Evolutionary conservation across 2,888 invertebrate genomes (phyloP), one percentile per base, ranked within the genome.

Genomic region (Mythimna vitellina): DNA sequence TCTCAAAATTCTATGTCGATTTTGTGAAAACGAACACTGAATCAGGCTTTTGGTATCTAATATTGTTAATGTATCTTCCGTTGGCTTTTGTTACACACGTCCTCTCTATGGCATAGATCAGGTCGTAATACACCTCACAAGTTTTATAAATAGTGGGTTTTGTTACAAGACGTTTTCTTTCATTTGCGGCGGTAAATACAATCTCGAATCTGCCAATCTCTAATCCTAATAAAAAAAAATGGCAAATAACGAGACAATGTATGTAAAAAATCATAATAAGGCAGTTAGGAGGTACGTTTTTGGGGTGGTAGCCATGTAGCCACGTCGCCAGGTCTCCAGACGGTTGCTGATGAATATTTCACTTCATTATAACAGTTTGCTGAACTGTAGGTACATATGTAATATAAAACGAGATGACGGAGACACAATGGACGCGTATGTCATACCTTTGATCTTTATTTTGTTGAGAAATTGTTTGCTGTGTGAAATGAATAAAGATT

Each of bases 271-370:
- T 68, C 86, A 85, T 90, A 92, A 91, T 92, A 92, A 76, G 80
- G 80, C 74, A 64, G 76, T 79, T 77, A 77, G 72, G 76, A 80
- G 84, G 84, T 86, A 87, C 87, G 88, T 90, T 92, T 93, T 91
- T 84, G 89, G 91, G 82, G 82, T 87, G 89, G 89, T 85, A 88
- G 90, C 86, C 87, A 86, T 88, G 89, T 84, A 88, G 90, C 87
- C 87, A 86, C 85, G 89, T 92, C 93, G 90, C 87, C 87, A 86
- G 86, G 89, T 92, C 93, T 93, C 93, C 90, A 95, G 95, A 95
- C 95, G 89, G 86, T 82, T 87, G 83, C 92, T 94, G 92, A 94
- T 96, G 94, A 95, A 95, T 96, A 95, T 95, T 95, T 95, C 93
- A 94, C 93, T 92, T 95, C 94, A 95, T 95, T 95, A 95, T 92